Evolutionary conservation across 2,888 invertebrate species (phyloP).

Genomic region (Pristionchus entomophagus): DNA sequence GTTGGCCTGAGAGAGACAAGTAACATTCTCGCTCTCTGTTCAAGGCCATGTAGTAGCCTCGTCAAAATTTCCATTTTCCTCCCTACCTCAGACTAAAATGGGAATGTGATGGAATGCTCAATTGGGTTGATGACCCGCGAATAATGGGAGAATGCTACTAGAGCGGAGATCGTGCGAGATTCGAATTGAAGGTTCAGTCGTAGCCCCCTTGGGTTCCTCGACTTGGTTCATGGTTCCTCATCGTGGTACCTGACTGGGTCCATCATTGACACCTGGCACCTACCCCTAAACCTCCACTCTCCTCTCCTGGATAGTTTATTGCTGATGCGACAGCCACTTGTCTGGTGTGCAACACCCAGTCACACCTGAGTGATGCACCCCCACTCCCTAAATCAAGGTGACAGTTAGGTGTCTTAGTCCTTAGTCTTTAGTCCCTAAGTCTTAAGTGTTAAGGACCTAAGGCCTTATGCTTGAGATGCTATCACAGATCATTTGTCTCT

Average conservation of each 20-base stretch:
- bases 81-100: slow-evolving; percentile 23
- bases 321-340: neutral
- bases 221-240: neutral
- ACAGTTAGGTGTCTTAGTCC: neutral
- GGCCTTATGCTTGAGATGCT: neutral
- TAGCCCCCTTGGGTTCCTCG: neutral
- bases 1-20: neutral
- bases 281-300: slow-evolving; percentile 7
- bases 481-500: slow-evolving; percentile 3
- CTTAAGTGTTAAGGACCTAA: neutral
- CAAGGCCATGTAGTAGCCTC: neutral
- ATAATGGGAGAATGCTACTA: neutral
- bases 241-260: neutral
- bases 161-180: slow-evolving; percentile 2
- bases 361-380: slow-evolving; percentile 3
- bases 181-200: neutral
- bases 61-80: slow-evolving; percentile 37
- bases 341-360: slow-evolving; percentile 23
- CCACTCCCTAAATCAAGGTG: slow-evolving; percentile 21
- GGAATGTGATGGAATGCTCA: neutral
- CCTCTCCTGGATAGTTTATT: slow-evolving; percentile 9
- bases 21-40: neutral
- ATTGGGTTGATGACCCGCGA: slow-evolving; percentile 22
- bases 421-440: neutral
- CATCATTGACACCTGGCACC: slow-evolving; percentile 33